Conservation (phyloP, 2,113 vertebrate genomes). For the Neofelis nebulosa region DNA sequence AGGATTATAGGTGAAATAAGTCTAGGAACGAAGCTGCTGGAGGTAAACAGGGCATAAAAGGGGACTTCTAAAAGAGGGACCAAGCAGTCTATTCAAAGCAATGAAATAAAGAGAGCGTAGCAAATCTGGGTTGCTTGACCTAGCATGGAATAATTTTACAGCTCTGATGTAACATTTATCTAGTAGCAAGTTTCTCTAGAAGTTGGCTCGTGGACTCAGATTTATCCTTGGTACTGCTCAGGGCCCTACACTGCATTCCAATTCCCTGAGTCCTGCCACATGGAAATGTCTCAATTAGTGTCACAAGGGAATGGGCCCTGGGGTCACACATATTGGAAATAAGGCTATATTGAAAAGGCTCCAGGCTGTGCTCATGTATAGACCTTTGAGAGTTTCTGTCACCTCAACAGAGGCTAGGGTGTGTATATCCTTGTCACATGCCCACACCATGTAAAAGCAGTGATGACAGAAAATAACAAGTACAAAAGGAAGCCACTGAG, state of each 20-base stretch:
- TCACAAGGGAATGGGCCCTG: not conserved
- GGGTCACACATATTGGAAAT: not conserved
- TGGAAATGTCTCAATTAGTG: not conserved
- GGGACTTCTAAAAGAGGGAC: not conserved
- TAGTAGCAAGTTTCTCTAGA: not conserved
- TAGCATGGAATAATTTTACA: fast-evolving
- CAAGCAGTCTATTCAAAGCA: not conserved
- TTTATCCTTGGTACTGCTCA: not conserved
- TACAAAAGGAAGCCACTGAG: slow-evolving; percentile 41
- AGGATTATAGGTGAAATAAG: not conserved
- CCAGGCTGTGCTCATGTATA: not conserved
- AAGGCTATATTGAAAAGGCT: not conserved
- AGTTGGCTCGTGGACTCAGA: not conserved
- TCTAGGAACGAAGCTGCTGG: not conserved
- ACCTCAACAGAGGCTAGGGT: not conserved
- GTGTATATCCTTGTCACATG: not conserved
- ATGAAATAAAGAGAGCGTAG: not conserved
- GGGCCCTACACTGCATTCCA: not conserved
- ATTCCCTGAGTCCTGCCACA: not conserved
- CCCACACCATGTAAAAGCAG: slow-evolving; percentile 35
- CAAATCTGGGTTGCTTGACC: too few relatives aligned
- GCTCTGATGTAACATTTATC: not conserved
- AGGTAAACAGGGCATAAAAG: not conserved
- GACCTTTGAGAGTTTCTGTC: not conserved
- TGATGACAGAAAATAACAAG: slow-evolving; percentile 66